Evolutionary conservation across 2,888 invertebrate genomes (phyloP).

Genomic region (Pseudanteris insignis): DNA sequence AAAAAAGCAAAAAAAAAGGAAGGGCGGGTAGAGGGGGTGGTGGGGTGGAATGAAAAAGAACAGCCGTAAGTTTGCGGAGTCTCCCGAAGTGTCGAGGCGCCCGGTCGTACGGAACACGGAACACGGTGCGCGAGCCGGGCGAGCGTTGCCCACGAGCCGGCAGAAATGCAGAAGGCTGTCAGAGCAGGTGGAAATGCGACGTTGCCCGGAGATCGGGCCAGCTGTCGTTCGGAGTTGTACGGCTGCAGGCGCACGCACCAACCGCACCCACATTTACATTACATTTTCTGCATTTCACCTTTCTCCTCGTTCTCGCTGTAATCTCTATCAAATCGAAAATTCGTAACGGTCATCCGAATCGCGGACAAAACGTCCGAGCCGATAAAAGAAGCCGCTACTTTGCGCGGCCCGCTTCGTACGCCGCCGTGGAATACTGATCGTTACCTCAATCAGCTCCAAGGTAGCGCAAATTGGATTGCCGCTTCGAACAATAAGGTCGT

Average conservation of each 20-base stretch:
- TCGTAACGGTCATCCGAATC: slow-evolving; percentile 40
- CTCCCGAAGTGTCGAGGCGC: no score
- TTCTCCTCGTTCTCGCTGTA: no score
- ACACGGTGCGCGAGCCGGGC: no score
- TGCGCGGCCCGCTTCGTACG: slow-evolving; percentile 35
- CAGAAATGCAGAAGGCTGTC: slow-evolving; percentile 45
- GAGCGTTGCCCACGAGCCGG: slow-evolving; percentile 9
- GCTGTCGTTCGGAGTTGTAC: slow-evolving; percentile 62
- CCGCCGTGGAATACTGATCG: slow-evolving; percentile 31
- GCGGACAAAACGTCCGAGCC: slow-evolving; percentile 39
- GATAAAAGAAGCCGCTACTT: slow-evolving; percentile 40
- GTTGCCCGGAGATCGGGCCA: slow-evolving; percentile 62
- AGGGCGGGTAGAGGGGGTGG: background rate
- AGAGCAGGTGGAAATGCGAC: slow-evolving; percentile 62
- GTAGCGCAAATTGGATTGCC: slow-evolving; percentile 38
- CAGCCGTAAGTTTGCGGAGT: background rate
- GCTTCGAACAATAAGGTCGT: slow-evolving; percentile 20
- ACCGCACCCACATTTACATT: slow-evolving; percentile 52
- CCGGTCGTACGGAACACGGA: slow-evolving; percentile 37
- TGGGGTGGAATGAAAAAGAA: background rate
- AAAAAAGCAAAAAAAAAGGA: background rate
- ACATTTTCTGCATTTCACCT: slow-evolving; percentile 43
- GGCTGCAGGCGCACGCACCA: slow-evolving; percentile 57
- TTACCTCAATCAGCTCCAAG: slow-evolving; percentile 36
- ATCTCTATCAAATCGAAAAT: slow-evolving; percentile 45